Evolutionary conservation across 2,797 vertebrate species (phyloP).

Genomic region (Bryconaethiops microstoma): DNA sequence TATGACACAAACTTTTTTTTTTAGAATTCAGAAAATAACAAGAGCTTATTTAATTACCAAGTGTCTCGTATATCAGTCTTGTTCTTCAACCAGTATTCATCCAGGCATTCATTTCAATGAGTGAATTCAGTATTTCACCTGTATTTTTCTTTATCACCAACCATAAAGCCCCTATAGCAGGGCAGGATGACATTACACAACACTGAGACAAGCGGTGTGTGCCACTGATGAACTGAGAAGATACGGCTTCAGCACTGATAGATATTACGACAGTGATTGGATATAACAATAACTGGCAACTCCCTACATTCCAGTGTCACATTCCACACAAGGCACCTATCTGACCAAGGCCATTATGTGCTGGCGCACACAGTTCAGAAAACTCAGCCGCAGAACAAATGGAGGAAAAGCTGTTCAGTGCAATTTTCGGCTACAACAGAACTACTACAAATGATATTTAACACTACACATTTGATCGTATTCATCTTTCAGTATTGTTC

Average conservation of each 20-base stretch:
- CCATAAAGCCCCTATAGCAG: neutral
- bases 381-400: neutral
- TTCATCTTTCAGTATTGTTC: no score
- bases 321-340: conserved; percentile 63
- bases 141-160: neutral
- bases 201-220: neutral
- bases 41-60: neutral
- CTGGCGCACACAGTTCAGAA: neutral
- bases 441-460: neutral
- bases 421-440: neutral
- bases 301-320: conserved; percentile 56
- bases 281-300: conserved; percentile 16
- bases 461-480: no score
- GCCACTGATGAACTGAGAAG: conserved; percentile 22
- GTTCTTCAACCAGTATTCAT: neutral
- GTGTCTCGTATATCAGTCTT: neutral
- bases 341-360: conserved; percentile 37
- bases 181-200: conserved; percentile 14
- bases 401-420: neutral
- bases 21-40: no score
- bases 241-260: conserved; percentile 49
- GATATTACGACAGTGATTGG: conserved; percentile 8
- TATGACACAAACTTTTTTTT: no score
- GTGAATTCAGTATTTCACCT: neutral
- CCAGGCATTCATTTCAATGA: neutral